Conservation (phyloP, 2,888 invertebrate genomes). For the Rotaria magnacalcarata region DNA sequence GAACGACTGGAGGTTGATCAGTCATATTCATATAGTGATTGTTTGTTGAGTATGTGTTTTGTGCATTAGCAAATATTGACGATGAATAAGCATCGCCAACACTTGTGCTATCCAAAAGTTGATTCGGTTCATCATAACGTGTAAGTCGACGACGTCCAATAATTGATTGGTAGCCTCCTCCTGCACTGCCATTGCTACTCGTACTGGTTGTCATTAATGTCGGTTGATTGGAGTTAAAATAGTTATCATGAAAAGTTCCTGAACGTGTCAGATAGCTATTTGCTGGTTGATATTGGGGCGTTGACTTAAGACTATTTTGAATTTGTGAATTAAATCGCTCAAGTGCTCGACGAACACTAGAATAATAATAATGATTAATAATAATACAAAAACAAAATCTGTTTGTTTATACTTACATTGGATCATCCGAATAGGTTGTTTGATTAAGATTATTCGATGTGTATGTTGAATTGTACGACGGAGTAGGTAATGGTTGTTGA, state of each 20-base stretch:
- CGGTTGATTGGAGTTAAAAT: neutral
- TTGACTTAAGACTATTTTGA: neutral
- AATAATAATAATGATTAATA: neutral
- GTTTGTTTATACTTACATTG: neutral
- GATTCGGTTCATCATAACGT: neutral
- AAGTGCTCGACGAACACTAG: slow-evolving; percentile 17
- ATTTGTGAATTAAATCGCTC: slow-evolving; percentile 25
- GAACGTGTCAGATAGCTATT: neutral
- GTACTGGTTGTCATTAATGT: neutral
- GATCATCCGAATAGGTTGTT: neutral
- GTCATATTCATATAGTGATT: neutral
- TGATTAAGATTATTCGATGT: neutral
- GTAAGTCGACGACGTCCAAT: neutral
- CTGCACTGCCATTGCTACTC: neutral
- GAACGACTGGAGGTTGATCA: neutral
- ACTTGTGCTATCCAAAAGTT: neutral
- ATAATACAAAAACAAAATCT: neutral
- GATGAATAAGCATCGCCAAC: slow-evolving; percentile 6
- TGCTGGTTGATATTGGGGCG: neutral
- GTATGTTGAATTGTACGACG: neutral
- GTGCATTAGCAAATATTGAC: neutral
- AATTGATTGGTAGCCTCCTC: slow-evolving; percentile 26
- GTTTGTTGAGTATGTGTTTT: neutral
- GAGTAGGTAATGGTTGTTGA: neutral
- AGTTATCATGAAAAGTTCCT: neutral